Conservation (phyloP, 2,888 invertebrate genomes). For the Hypsopygia costalis region DNA sequence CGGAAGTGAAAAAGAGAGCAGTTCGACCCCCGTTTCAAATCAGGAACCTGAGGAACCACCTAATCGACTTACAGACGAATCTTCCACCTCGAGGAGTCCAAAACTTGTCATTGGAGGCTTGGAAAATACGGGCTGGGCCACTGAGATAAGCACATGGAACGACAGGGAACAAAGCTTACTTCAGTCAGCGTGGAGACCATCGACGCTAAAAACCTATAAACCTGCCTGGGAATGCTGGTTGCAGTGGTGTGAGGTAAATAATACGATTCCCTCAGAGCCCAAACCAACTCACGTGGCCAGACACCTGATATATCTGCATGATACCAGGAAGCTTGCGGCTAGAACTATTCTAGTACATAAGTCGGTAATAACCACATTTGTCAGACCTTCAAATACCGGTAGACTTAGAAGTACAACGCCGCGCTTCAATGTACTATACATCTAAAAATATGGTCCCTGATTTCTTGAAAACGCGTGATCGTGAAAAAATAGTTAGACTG, state of each 20-base stretch:
- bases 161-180: conserved; percentile 3
- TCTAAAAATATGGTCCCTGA: too few species aligned
- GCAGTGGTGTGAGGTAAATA: conserved; percentile 9
- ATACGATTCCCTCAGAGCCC: background rate
- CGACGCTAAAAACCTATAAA: conserved; percentile 16
- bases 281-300: conserved; percentile 5
- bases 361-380: conserved; percentile 15
- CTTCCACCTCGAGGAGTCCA: conserved; percentile 12
- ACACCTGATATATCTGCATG: conserved; percentile 13
- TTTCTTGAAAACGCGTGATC: too few species aligned
- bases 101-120: conserved; percentile 17
- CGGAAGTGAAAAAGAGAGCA: conserved; percentile 14
- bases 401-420: too few species aligned
- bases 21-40: conserved; percentile 15
- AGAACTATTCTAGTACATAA: conserved; percentile 18
- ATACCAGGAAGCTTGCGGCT: conserved; percentile 8
- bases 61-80: conserved; percentile 17
- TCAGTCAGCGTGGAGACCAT: conserved; percentile 16
- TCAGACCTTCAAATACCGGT: conserved; percentile 4
- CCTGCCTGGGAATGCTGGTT: conserved; percentile 18
- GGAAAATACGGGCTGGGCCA: conserved; percentile 24
- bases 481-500: too few species aligned
- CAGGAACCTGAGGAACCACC: conserved; percentile 8
- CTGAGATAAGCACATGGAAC: conserved; percentile 1
- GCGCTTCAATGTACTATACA: too few species aligned